phyloP scores from a whole-genome alignment of 2,888 invertebrate species.

The Hirtodrosophila histrioides region DNA sequence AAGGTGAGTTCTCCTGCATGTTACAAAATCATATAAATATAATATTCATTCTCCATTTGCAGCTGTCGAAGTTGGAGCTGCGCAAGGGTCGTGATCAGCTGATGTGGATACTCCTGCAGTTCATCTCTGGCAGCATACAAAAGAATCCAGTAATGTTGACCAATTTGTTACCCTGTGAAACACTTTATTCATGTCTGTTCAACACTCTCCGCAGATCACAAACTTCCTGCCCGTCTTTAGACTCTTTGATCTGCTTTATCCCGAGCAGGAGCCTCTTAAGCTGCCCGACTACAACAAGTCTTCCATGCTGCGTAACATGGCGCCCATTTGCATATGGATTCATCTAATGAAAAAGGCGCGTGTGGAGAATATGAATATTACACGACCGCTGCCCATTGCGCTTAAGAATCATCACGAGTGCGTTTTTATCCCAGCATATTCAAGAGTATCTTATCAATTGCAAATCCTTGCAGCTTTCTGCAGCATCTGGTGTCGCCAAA shows the following conservation, averaged over 20 bases:
- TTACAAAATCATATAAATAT: not conserved
- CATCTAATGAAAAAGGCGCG: conserved; percentile 97
- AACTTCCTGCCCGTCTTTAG: conserved; percentile 95
- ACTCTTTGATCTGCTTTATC: conserved; percentile 95
- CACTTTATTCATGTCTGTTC: not conserved
- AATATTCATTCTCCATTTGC: conserved; percentile 44
- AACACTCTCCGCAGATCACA: conserved; percentile 86
- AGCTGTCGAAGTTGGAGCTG: conserved; percentile 91
- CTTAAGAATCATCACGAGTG: conserved; percentile 93
- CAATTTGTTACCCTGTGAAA: no score
- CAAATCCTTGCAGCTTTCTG: conserved; percentile 87
- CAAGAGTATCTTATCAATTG: not conserved
- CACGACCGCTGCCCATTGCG: conserved; percentile 91
- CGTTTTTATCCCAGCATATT: conserved; percentile 2
- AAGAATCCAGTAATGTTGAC: conserved; percentile 90
- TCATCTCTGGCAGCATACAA: conserved; percentile 98
- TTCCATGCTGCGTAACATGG: conserved; percentile 89
- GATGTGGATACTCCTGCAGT: conserved; percentile 99
- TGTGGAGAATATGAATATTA: conserved; percentile 91
- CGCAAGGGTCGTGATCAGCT: conserved; percentile 96
- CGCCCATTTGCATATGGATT: conserved; percentile 98
- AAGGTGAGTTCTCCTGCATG: conserved; percentile 85
- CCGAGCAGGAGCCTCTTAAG: conserved; percentile 94
- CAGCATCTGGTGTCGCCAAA: conserved; percentile 93
- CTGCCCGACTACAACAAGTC: conserved; percentile 95